Evolutionary conservation across 1,140 invertebrate species (phyloP).

Genomic region (Tetramorium simillimum): DNA sequence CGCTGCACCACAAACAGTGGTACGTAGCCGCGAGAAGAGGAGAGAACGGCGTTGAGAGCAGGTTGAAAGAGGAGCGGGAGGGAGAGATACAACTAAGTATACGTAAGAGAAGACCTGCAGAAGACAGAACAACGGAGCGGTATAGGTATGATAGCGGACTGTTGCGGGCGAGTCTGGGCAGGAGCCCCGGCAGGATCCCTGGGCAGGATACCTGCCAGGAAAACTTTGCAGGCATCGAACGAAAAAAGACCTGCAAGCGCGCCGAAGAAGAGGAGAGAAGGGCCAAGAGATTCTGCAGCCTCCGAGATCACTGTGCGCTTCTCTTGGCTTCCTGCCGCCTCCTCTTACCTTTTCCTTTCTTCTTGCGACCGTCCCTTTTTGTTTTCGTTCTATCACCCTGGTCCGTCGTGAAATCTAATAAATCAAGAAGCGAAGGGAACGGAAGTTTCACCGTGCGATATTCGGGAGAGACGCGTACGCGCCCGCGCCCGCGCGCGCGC

Average conservation of each 20-base stretch:
- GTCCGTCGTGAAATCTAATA: constrained; percentile 59
- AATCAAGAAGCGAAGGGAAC: constrained; percentile 41
- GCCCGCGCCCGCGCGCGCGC: not conserved
- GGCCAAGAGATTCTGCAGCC: constrained; percentile 67
- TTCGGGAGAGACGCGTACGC: constrained; percentile 30
- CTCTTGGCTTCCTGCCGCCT: constrained; percentile 33
- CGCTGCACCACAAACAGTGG: constrained; percentile 56
- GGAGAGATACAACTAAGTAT: not conserved
- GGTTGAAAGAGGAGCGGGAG: constrained; percentile 8
- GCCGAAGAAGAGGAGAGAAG: constrained; percentile 31
- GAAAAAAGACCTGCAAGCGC: constrained; percentile 55
- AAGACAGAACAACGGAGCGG: constrained; percentile 58
- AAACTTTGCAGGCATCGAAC: constrained; percentile 65
- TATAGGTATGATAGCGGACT: constrained; percentile 58
- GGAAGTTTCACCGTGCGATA: constrained; percentile 64
- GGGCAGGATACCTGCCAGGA: constrained; percentile 60
- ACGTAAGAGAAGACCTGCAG: constrained; percentile 50
- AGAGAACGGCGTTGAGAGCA: constrained; percentile 52
- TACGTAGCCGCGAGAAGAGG: constrained; percentile 6
- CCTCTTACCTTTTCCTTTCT: constrained; percentile 48
- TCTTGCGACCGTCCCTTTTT: constrained; percentile 17
- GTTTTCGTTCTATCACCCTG: constrained; percentile 31
- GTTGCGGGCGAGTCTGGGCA: constrained; percentile 46
- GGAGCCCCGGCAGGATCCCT: constrained; percentile 33
- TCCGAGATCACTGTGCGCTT: constrained; percentile 35